Percentiles rank a stretch among this genome's conserved stretches.
Evolutionary conservation across 1,140 invertebrate genomes (phyloP).

Genomic region (Chironomus striatipennis): DNA sequence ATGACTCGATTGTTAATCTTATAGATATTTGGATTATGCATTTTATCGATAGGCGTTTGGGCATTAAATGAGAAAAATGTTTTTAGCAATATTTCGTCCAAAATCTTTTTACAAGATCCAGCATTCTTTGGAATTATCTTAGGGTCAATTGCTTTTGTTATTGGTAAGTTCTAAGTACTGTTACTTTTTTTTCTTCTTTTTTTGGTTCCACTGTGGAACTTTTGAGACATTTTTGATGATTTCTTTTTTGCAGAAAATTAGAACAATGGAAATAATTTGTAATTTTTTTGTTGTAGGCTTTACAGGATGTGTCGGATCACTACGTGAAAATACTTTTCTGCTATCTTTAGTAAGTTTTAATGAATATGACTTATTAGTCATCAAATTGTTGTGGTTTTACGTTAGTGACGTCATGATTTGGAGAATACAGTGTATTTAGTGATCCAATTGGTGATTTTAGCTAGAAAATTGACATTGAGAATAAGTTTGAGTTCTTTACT

Average conservation of each 20-base stretch:
- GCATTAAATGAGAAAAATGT: slow-evolving; percentile 96
- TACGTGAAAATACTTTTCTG: slow-evolving; percentile 80
- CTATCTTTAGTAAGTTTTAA: slow-evolving; percentile 68
- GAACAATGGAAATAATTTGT: background rate
- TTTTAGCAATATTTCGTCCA: slow-evolving; percentile 85
- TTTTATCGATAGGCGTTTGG: slow-evolving; percentile 88
- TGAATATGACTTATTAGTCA: too few species aligned
- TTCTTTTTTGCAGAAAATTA: too few species aligned
- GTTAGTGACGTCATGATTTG: too few species aligned
- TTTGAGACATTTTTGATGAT: too few species aligned
- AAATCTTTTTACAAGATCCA: slow-evolving; percentile 65
- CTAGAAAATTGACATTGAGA: too few species aligned
- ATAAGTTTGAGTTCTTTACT: too few species aligned
- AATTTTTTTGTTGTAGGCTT: slow-evolving; percentile 43
- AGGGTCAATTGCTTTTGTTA: slow-evolving; percentile 84
- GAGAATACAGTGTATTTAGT: too few species aligned
- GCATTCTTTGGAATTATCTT: slow-evolving; percentile 90
- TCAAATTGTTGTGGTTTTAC: too few species aligned
- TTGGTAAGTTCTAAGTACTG: slow-evolving; percentile 47
- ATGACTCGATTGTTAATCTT: slow-evolving; percentile 42
- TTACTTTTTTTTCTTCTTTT: too few species aligned
- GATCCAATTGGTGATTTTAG: too few species aligned
- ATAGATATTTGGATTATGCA: slow-evolving; percentile 74
- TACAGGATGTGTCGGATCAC: slow-evolving; percentile 92
- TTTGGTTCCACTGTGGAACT: too few species aligned